Evolutionary conservation across 35 echinoderm and acorn worm species (phyloP).

Genomic region (Nesometra sesokonis): DNA sequence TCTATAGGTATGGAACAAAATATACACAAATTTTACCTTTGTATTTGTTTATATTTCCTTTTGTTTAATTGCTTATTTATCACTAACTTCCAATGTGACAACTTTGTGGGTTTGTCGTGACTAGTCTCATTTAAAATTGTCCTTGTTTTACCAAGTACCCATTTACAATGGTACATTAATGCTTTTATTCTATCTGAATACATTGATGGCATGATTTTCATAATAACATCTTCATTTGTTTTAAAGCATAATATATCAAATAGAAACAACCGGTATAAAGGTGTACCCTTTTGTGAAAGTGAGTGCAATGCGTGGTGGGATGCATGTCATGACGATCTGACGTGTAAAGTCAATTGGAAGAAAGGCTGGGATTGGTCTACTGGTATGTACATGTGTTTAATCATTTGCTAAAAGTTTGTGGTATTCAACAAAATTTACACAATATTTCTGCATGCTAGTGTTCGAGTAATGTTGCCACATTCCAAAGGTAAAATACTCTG

Average conservation of each 20-base stretch:
- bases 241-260: conserved; percentile 68
- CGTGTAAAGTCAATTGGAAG: conserved; percentile 67
- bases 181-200: too few relatives aligned
- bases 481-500: not conserved
- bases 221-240: not conserved
- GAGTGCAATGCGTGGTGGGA: conserved; percentile 79
- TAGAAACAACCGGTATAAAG: conserved; percentile 58
- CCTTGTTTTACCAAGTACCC: not conserved
- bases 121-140: too few relatives aligned
- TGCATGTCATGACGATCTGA: conserved; percentile 60
- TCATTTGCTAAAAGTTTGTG: not conserved
- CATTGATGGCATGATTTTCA: not conserved
- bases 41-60: too few relatives aligned
- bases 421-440: not conserved
- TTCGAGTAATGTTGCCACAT: not conserved
- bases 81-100: too few relatives aligned
- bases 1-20: too few relatives aligned
- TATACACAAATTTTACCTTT: too few relatives aligned
- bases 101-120: too few relatives aligned
- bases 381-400: conserved; percentile 25
- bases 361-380: conserved; percentile 67
- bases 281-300: conserved; percentile 65
- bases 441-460: not conserved
- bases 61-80: too few relatives aligned
- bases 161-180: too few relatives aligned